Evolutionary conservation across 23 tunicate genomes (phyloP).

Genomic region (Ascidia mentula): DNA sequence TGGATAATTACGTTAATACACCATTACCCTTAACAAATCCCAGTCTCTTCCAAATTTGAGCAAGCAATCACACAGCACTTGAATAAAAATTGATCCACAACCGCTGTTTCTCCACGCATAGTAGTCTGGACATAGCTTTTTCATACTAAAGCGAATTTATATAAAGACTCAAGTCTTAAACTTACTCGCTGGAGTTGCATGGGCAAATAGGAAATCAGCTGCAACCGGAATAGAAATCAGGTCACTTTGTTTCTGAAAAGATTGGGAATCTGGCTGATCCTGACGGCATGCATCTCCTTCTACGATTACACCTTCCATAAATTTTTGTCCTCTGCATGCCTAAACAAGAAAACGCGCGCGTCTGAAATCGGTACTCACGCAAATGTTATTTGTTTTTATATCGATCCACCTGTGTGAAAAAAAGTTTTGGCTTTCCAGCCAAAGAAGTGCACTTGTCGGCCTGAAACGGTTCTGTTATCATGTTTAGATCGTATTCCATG

Average conservation of each 20-base stretch:
- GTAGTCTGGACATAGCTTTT: constrained; percentile 42
- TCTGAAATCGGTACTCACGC: too few relatives aligned
- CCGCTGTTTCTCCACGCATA: constrained; percentile 73
- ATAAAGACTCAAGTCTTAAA: too few relatives aligned
- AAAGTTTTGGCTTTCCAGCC: constrained; percentile 2
- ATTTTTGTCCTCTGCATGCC: too few relatives aligned
- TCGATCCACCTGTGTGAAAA: neutral
- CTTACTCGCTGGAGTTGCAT: neutral
- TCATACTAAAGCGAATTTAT: neutral
- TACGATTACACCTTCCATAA: too few relatives aligned
- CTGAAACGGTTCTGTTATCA: neutral
- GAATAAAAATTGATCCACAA: constrained; percentile 80
- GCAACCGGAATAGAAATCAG: neutral
- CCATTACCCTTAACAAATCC: constrained; percentile 63
- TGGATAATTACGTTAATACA: neutral
- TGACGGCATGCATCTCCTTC: too few relatives aligned
- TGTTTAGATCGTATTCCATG: neutral
- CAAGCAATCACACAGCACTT: constrained; percentile 43
- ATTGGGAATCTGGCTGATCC: too few relatives aligned
- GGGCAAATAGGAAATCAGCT: neutral
- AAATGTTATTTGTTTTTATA: too few relatives aligned
- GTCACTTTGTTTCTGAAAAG: neutral
- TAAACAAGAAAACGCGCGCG: too few relatives aligned
- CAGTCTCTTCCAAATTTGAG: constrained; percentile 20
- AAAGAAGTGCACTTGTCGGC: neutral